A percentile compares a stretch with the other conserved stretches of the same genome.
phyloP scores from a whole-genome alignment of 2,113 vertebrate genomes.

The Actenoides hombroni region DNA sequence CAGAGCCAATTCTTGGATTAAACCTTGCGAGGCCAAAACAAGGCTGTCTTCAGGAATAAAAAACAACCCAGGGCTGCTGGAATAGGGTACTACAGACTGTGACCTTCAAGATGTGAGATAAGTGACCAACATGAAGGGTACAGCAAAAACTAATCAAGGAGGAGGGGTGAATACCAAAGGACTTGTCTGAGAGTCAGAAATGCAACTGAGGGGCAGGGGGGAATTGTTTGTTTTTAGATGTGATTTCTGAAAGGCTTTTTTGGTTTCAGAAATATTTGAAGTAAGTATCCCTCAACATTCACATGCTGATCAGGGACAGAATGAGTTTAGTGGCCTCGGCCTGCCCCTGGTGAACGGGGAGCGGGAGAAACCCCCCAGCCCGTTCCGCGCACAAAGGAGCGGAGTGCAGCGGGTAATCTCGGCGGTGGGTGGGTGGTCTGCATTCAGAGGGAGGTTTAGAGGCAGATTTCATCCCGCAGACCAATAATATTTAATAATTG shows the following conservation, averaged over 20 bases:
- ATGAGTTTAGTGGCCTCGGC: not conserved
- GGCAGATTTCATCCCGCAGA: constrained; percentile 10
- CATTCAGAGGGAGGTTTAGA: constrained; percentile 16
- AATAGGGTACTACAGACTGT: constrained; percentile 4
- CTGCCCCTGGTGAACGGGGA: constrained; percentile 4
- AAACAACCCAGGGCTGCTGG: not conserved
- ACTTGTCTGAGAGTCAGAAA: not conserved
- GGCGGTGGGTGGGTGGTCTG: constrained; percentile 54
- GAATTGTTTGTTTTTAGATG: constrained; percentile 54
- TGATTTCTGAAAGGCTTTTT: constrained; percentile 60
- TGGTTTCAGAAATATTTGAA: constrained; percentile 61
- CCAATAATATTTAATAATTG: constrained; percentile 17
- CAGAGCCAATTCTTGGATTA: constrained; percentile 68
- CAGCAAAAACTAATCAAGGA: not conserved
- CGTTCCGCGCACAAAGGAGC: not conserved
- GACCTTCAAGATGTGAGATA: constrained; percentile 55
- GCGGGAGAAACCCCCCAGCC: not conserved
- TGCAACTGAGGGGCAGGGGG: not conserved
- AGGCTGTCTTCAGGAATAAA: constrained; percentile 53
- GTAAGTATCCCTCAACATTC: constrained; percentile 23
- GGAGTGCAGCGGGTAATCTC: not conserved
- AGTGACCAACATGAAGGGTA: constrained; percentile 37
- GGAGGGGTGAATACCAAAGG: constrained; percentile 39
- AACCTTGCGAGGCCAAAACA: constrained; percentile 56
- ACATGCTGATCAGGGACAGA: constrained; percentile 48